Evolutionary conservation across 2,113 vertebrate species (phyloP).

Genomic region (Hydrochoerus hydrochaeris): DNA sequence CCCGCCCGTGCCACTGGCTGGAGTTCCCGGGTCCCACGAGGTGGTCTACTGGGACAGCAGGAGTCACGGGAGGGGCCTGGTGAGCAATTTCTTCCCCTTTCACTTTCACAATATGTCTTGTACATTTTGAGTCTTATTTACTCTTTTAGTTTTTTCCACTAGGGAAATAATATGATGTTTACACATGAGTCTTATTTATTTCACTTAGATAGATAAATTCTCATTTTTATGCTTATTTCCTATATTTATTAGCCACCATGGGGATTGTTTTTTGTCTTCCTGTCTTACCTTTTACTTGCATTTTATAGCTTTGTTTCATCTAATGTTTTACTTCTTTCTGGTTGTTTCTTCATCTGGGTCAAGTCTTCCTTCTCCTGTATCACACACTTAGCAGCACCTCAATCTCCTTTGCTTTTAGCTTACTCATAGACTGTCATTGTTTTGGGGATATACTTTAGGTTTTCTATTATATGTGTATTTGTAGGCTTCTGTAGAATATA

Average conservation of each 20-base stretch:
- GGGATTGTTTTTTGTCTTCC: not conserved
- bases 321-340: not conserved
- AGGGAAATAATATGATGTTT: too few relatives aligned
- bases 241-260: not conserved
- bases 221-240: not conserved
- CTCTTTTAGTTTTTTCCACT: too few relatives aligned
- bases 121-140: too few relatives aligned
- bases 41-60: too few relatives aligned
- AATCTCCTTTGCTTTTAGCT: not conserved
- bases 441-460: not conserved
- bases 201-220: too few relatives aligned
- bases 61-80: too few relatives aligned
- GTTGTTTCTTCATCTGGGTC: not conserved
- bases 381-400: not conserved
- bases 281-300: not conserved
- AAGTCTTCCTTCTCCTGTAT: not conserved
- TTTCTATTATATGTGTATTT: not conserved
- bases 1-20: too few relatives aligned
- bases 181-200: too few relatives aligned
- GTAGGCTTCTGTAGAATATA: not conserved
- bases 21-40: too few relatives aligned
- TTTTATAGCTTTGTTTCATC: not conserved
- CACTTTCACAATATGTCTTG: too few relatives aligned
- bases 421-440: not conserved
- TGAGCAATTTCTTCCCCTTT: too few relatives aligned